phyloP scores from a whole-genome alignment of 2,888 invertebrate genomes.

The Cataglyphis altisquamis region DNA sequence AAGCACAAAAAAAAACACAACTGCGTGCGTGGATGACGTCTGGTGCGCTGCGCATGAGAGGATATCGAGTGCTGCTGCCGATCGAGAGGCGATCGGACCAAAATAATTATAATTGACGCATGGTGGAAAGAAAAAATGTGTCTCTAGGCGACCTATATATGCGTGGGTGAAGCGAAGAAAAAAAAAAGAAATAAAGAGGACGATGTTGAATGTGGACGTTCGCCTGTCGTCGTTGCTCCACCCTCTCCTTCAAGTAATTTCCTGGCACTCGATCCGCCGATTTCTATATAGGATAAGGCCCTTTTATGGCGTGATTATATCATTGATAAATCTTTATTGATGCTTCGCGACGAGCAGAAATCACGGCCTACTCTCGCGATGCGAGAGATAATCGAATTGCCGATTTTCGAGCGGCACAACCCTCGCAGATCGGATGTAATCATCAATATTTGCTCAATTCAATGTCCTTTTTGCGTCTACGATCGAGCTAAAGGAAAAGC shows the following conservation, averaged over 20 bases:
- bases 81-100: constrained; percentile 70
- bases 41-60: constrained; percentile 52
- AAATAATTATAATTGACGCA: constrained; percentile 69
- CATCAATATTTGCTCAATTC: constrained; percentile 43
- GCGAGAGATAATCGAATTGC: constrained; percentile 26
- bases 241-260: constrained; percentile 69
- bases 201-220: constrained; percentile 67
- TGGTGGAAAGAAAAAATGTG: constrained; percentile 67
- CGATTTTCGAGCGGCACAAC: not conserved
- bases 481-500: constrained; percentile 50
- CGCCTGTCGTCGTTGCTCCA: constrained; percentile 72
- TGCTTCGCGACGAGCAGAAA: constrained; percentile 17
- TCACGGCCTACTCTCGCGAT: constrained; percentile 54
- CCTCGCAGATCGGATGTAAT: constrained; percentile 39
- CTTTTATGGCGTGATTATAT: constrained; percentile 16
- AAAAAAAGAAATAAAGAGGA: constrained; percentile 62
- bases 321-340: not conserved
- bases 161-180: constrained; percentile 61
- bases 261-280: constrained; percentile 55
- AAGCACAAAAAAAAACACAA: constrained; percentile 48
- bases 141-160: constrained; percentile 69
- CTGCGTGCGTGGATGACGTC: constrained; percentile 61
- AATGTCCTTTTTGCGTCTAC: constrained; percentile 36
- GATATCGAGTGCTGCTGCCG: constrained; percentile 69
- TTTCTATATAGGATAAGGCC: constrained; percentile 29